These are phyloP conservation scores for Chelon labrosus DNA, from an alignment of 2,797 vertebrate species.

Conservation along the genomic window DNA sequence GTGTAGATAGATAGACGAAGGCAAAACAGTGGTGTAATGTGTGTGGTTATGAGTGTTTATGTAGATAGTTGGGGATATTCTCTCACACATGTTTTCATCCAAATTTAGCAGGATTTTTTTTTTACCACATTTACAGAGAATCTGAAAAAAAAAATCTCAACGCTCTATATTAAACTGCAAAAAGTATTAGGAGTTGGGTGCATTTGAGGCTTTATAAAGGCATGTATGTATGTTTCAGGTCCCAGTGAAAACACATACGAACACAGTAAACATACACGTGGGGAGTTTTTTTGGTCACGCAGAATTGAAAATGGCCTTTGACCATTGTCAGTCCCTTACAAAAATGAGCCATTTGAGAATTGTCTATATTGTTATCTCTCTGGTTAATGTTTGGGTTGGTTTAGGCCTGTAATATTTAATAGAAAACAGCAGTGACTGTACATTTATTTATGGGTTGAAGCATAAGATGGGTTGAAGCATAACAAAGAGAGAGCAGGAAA, in stretches of 20 bases:
- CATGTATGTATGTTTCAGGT: not conserved
- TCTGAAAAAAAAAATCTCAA: not conserved
- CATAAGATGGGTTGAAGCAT: constrained; percentile 3
- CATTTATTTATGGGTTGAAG: no score
- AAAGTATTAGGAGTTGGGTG: not conserved
- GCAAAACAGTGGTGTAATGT: constrained; percentile 4
- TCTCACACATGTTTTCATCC: not conserved
- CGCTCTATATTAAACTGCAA: no score
- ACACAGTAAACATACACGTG: not conserved
- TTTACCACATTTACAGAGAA: not conserved
- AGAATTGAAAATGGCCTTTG: not conserved
- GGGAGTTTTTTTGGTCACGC: not conserved
- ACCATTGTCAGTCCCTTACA: no score
- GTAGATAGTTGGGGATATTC: not conserved
- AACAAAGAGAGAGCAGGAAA: not conserved
- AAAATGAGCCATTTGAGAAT: no score
- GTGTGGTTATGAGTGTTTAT: constrained; percentile 5
- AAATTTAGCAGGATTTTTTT: not conserved
- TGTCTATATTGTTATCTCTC: not conserved
- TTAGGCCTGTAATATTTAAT: no score
- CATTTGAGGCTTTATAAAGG: not conserved
- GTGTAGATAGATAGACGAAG: constrained; percentile 7
- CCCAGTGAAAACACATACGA: no score
- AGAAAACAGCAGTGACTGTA: no score
- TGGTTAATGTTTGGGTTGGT: not conserved